phyloP scores from a whole-genome alignment of 2,113 vertebrate genomes.

The Zosterops japonicus region DNA sequence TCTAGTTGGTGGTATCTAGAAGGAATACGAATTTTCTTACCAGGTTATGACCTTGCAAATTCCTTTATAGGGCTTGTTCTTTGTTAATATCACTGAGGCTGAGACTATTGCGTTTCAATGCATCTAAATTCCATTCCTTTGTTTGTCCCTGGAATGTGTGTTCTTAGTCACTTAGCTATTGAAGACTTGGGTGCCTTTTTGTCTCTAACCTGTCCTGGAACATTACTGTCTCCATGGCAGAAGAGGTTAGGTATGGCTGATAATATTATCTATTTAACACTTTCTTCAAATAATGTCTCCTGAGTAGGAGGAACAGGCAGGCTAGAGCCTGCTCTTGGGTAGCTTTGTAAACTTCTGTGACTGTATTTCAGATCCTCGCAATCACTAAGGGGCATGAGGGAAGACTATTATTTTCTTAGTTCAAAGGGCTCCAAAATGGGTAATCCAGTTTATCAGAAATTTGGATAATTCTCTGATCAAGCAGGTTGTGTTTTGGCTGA shows the following conservation, averaged over 20 bases:
- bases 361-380: neutral
- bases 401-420: slow-evolving; percentile 13
- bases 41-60: slow-evolving; percentile 34
- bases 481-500: neutral
- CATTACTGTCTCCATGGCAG: neutral
- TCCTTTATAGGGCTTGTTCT: slow-evolving; percentile 20
- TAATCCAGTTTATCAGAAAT: slow-evolving; percentile 51
- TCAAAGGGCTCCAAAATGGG: slow-evolving; percentile 20
- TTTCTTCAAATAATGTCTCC: neutral
- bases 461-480: slow-evolving; percentile 1
- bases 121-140: slow-evolving; percentile 23
- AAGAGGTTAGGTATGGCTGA: neutral
- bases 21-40: slow-evolving; percentile 12
- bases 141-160: slow-evolving; percentile 1
- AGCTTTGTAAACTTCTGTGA: neutral
- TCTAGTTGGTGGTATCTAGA: neutral
- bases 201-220: neutral
- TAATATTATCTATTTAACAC: slow-evolving; percentile 2
- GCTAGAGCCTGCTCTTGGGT: neutral
- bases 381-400: neutral
- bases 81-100: neutral
- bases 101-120: slow-evolving; percentile 11
- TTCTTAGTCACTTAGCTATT: neutral
- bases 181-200: slow-evolving; percentile 5
- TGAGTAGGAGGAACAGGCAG: neutral